Evolutionary conservation across 2,113 vertebrate species (phyloP).

Genomic region (Shinisaurus crocodilurus): DNA sequence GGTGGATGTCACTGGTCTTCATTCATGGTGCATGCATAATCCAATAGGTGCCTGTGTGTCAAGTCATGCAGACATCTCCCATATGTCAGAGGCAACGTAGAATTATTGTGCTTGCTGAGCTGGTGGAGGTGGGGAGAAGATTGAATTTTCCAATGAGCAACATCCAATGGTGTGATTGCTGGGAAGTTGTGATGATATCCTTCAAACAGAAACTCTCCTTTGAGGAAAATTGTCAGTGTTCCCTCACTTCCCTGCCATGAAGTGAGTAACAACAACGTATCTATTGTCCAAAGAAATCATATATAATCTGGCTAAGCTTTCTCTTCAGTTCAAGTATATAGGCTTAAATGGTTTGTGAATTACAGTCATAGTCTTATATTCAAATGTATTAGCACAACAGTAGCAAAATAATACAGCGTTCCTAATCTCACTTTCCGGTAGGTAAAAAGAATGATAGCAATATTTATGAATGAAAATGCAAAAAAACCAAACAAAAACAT

Average conservation of each 20-base stretch:
- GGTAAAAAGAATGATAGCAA: too few relatives aligned
- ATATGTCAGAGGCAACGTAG: background rate
- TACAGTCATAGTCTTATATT: too few relatives aligned
- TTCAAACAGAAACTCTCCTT: background rate
- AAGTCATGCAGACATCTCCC: background rate
- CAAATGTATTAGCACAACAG: too few relatives aligned
- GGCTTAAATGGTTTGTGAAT: background rate
- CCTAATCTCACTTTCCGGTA: too few relatives aligned
- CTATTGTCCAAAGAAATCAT: background rate
- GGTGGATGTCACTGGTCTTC: background rate
- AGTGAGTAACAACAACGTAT: background rate
- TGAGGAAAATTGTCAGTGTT: background rate
- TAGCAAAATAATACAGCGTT: too few relatives aligned
- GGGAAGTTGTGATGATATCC: background rate
- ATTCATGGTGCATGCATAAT: background rate
- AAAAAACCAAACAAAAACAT: too few relatives aligned
- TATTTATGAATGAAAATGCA: too few relatives aligned
- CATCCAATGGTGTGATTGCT: background rate
- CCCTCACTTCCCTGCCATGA: background rate
- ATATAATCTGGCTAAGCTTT: background rate
- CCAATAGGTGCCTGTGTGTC: background rate
- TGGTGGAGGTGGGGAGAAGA: background rate
- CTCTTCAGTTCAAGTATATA: background rate
- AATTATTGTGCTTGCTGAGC: background rate
- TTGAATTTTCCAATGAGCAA: background rate